These are phyloP conservation scores for Polydrusus pterygomalis DNA, from an alignment of 2,888 invertebrate genomes.

Conservation along the genomic window DNA sequence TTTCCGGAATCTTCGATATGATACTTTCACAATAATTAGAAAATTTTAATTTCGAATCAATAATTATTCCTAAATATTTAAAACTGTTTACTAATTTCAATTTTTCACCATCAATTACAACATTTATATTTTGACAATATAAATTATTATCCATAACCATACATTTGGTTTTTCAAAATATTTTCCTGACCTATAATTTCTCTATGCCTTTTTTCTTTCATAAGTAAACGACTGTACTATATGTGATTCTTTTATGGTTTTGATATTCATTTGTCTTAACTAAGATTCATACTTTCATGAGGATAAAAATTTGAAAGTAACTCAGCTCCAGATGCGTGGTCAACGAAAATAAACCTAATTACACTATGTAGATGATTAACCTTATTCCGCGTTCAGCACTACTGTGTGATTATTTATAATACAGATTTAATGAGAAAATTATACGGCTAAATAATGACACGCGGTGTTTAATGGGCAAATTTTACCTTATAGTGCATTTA, in stretches of 20 bases:
- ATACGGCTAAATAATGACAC: constrained; percentile 54
- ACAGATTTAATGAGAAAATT: constrained; percentile 58
- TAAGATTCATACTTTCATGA: background rate
- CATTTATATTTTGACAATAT: too few relatives aligned
- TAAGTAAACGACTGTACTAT: too few relatives aligned
- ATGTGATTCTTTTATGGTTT: background rate
- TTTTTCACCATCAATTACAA: too few relatives aligned
- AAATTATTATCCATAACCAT: too few relatives aligned
- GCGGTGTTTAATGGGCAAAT: constrained; percentile 54
- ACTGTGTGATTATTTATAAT: constrained; percentile 56
- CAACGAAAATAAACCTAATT: constrained; percentile 53
- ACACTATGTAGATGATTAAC: constrained; percentile 53
- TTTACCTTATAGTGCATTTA: constrained; percentile 46
- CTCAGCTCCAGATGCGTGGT: constrained; percentile 41
- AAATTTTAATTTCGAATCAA: too few relatives aligned
- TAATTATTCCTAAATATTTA: too few relatives aligned
- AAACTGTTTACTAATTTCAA: too few relatives aligned
- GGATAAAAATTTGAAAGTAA: constrained; percentile 34
- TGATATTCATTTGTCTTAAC: background rate
- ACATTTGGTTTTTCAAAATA: too few relatives aligned
- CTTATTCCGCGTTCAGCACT: constrained; percentile 52
- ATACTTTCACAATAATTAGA: too few relatives aligned
- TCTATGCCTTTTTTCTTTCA: too few relatives aligned
- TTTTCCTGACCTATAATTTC: too few relatives aligned
- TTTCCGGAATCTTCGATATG: too few relatives aligned